These are phyloP conservation scores for Glossosoma conforme DNA, from an alignment of 1,140 invertebrate species.

Conservation along the genomic window DNA sequence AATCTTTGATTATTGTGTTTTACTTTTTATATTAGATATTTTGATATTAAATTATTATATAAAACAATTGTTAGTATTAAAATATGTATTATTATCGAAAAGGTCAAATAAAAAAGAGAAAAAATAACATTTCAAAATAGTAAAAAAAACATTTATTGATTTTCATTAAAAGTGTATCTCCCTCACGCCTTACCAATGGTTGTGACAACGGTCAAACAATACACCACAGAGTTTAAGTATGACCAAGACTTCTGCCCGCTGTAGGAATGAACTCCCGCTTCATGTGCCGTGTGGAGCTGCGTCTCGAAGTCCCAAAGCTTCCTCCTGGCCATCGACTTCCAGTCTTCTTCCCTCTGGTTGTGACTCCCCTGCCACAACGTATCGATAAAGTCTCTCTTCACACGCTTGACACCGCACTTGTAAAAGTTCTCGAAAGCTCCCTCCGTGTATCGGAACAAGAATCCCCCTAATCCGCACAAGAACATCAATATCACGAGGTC, in stretches of 20 bases:
- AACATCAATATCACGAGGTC: constrained; percentile 63
- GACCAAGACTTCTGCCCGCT: constrained; percentile 85
- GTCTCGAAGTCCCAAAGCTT: constrained; percentile 82
- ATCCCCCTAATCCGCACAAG: constrained; percentile 70
- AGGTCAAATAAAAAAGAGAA: too few relatives aligned
- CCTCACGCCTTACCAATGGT: constrained; percentile 78
- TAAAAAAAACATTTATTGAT: too few relatives aligned
- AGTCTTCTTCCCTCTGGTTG: constrained; percentile 77
- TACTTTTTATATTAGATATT: too few relatives aligned
- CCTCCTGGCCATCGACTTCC: constrained; percentile 76
- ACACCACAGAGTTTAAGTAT: constrained; percentile 88
- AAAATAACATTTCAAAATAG: too few relatives aligned
- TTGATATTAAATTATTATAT: too few relatives aligned
- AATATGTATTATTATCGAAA: too few relatives aligned
- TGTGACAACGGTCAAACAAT: constrained; percentile 85
- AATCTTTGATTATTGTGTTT: too few relatives aligned
- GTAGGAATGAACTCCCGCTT: constrained; percentile 72
- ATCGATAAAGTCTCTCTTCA: constrained; percentile 81
- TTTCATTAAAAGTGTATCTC: too few relatives aligned
- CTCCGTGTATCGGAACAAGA: constrained; percentile 73
- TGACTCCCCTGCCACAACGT: constrained; percentile 74
- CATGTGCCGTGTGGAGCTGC: constrained; percentile 76
- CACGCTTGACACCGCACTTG: constrained; percentile 81
- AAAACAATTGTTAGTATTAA: too few relatives aligned
- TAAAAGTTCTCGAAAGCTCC: constrained; percentile 79